A percentile compares a stretch with the other conserved stretches of the same genome.
phyloP scores from a whole-genome alignment of 2,113 vertebrate genomes.

The Actinemys pallida region DNA sequence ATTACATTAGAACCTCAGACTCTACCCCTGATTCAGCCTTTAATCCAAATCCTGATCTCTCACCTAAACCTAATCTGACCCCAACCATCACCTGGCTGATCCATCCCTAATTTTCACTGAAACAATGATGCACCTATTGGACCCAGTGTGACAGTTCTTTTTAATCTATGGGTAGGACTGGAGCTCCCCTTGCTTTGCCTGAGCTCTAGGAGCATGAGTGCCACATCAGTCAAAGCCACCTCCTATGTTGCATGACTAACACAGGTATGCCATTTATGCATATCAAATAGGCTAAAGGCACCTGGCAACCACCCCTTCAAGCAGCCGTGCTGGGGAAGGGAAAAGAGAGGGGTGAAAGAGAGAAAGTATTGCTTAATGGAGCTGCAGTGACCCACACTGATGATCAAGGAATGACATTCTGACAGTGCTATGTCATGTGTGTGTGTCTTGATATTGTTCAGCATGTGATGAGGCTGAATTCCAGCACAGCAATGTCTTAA shows the following conservation, averaged over 20 bases:
- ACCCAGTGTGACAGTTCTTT: rapidly evolving
- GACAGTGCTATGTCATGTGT: neutral
- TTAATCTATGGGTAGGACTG: neutral
- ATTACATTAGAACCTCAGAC: neutral
- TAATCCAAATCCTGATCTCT: neutral
- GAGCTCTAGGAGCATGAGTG: neutral
- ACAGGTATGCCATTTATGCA: neutral
- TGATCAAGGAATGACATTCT: neutral
- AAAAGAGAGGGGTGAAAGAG: neutral
- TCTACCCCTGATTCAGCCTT: neutral
- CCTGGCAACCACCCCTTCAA: neutral
- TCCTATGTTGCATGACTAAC: neutral
- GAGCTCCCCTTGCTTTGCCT: neutral
- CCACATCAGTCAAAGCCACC: neutral
- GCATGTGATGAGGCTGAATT: neutral
- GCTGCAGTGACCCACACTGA: neutral
- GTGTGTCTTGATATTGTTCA: neutral
- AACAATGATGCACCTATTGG: neutral
- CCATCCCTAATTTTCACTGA: neutral
- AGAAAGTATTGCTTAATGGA: neutral
- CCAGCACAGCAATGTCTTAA: conserved; percentile 15
- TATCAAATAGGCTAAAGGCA: neutral
- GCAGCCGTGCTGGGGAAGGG: neutral
- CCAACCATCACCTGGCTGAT: neutral
- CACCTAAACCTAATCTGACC: neutral